Evolutionary conservation across 2,888 invertebrate species (phyloP), one percentile per base, ranked within the genome.

Genomic region (Monopis laevigella): DNA sequence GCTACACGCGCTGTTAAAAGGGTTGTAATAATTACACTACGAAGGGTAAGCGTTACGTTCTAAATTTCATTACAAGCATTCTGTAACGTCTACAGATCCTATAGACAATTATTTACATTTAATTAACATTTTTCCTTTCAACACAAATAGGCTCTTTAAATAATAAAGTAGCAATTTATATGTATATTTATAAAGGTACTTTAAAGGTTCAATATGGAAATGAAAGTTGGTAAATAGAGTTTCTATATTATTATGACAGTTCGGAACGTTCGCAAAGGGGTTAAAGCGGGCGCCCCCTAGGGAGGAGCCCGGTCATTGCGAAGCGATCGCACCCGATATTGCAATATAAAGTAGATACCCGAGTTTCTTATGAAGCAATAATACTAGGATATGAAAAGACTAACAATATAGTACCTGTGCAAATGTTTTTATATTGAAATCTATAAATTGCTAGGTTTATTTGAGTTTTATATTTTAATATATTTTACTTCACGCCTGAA

Each of bases 241-340:
- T 24, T 24, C 10, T 10, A 6, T 10, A 24, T 24, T 7, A 7
- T 24, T 7, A 7, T 24, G 10, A 10, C 6, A 7, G 10, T 6
- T 24, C 24, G 24, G 24, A 24, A 7, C 24, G 24, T 10, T 24
- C n/a, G 29, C 29, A 11, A 11, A 7, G n/a, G 11, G 29, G 7
- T 29, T 29, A 29, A 10, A 6, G 12, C 10, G 24, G 24, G 10
- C 6, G 6, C 62, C 59, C 57, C 59, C 65, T 65, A 64, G 65
- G 68, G 57, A 48, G 49, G 55, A 56, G 55, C 55, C 56, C 24
- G 24, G 24, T 24, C 24, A 24, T 11, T 14, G 29, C 29, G 29
- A 11, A 4, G 5, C 14, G n/a, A 11, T 54, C 59, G 58, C 61
- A 58, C 56, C 58, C 62, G 59, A 65, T 71, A 73, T 71, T 66